Evolutionary conservation across 1,140 invertebrate species (phyloP), one percentile per base, ranked within the genome.

Genomic region (Heliconius congener): DNA sequence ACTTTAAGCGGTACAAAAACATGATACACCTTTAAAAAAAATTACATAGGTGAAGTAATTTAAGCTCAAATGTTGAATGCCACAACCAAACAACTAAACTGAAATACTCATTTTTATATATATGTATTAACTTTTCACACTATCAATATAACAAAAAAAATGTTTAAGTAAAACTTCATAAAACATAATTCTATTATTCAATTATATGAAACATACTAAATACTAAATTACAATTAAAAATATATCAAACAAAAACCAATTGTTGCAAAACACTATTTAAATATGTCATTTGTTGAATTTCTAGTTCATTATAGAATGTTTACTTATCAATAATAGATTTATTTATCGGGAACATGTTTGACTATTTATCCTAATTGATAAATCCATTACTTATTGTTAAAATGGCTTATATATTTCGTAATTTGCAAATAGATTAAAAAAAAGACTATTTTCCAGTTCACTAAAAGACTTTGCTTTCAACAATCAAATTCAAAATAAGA

Each of bases 321-420:
- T 27, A 66, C 27, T 66, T 23, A 66, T 66, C 11, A 66, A 57
- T 30, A 66, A 27, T 66, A 66, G 30, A 30, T 66, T 27, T 66
- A 66, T 66, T 27, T 27, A 66, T 66, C 60, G 23, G 3, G 23
- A 66, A 16, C 23, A 27, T 66, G 60, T 27, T 66, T 66, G 60
- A 66, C 60, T 66, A 66, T 27, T 66, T 66, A 66, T 66, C 60
- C 23, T 66, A 66, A 66, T 66, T 66, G 23, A 30, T 16, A 66
- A 66, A 66, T 66, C 60, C 60, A 66, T 66, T 66, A 30, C 60
- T 27, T 66, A 27, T 66, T 66, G 60, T 66, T 30, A 66, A 66
- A 66, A 66, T 66, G 27, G 60, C 27, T 66, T 66, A 66, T 30
- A 30, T 66, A 66, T 66, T 66, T 66, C 9, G n/a, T 66, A 27